Percentiles rank a stretch among this genome's conserved stretches.
Conservation (phyloP, 2,797 vertebrate species). For the Xenentodon cancila region DNA sequence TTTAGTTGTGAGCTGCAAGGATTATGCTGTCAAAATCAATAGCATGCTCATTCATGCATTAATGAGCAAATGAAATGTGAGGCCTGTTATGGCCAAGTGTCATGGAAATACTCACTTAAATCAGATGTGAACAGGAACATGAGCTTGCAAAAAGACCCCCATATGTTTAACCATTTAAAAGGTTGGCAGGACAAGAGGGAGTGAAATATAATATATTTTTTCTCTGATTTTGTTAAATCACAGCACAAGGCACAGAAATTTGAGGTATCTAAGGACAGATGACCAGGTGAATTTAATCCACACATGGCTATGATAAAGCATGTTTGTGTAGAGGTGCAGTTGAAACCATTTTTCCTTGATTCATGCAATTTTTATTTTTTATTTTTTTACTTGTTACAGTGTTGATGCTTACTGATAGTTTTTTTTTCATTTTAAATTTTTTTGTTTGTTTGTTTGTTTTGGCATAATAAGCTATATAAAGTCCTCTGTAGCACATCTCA, state of each 20-base stretch:
- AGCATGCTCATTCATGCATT: constrained; percentile 18
- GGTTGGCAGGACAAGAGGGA: not conserved
- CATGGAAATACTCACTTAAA: constrained; percentile 17
- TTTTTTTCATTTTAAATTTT: no score
- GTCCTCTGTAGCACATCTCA: no score
- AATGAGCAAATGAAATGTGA: constrained; percentile 13
- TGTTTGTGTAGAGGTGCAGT: constrained; percentile 7
- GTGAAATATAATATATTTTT: constrained; percentile 12
- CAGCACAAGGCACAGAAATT: constrained; percentile 14
- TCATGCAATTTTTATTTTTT: no score
- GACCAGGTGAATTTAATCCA: constrained; percentile 27
- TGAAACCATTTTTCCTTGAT: no score
- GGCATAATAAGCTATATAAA: no score
- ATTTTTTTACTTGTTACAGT: no score
- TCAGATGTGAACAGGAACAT: constrained; percentile 2
- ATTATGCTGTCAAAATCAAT: not conserved
- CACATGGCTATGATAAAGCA: constrained; percentile 42
- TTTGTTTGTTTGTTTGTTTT: no score
- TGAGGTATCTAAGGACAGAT: constrained; percentile 44
- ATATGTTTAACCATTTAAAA: not conserved
- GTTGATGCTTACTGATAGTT: no score
- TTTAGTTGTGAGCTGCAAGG: not conserved
- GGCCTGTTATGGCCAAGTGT: constrained; percentile 1
- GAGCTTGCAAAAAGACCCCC: constrained; percentile 9
- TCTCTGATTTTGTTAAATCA: constrained; percentile 21